Base-by-base conservation (phyloP, 2,113 vertebrate genomes). In the Synchiropus splendidus region DNA sequence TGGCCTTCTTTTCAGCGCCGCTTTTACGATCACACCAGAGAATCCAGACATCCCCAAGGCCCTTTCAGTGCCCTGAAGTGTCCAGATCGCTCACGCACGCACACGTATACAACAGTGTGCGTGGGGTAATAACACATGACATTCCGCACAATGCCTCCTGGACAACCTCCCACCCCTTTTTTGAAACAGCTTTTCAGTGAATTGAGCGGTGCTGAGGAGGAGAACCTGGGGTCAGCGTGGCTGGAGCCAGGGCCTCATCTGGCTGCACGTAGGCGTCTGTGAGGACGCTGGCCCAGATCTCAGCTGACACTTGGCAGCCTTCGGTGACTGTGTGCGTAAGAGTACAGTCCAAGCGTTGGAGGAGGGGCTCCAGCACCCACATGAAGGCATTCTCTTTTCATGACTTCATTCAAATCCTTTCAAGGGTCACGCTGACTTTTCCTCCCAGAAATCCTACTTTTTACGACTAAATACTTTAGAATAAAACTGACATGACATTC, bases 271-370 rank as follows among this genome's bases (percentile, higher is more conserved):
- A 44, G 64, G 37, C 47, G 13, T 67, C 65, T 70, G 61, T 12
- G 48, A 65, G 57, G 58, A 65, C 54, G 55, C 39, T 74, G 75
- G 35, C 61, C 64, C 42, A 77, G 55, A 74, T 73, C 54, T 60
- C 51, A 61, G 64, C 18, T 74, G 74, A 77, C 73, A 76, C 74
- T 74, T 67, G 61, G 54, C 68, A 62, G 54, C 63, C 64, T 69
- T 67, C 40, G 44, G 46, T 59, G 57, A 70, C 38, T 67, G 54
- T 67, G 54, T 16, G 35, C 60, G 21, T 66, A 49, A 33, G 38
- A 51, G 43, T 58, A 48, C 30, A 51, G 54, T 61, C 12, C 40
- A 36, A 38, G 39, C 10, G 14, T 57, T 39, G 46, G 55, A 54
- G 52, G 58, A 46, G 45, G 61, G 64, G 50, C 17, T 6, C 43